phyloP scores from a whole-genome alignment of 2,113 vertebrate species.

The Hirundichthys speculiger region DNA sequence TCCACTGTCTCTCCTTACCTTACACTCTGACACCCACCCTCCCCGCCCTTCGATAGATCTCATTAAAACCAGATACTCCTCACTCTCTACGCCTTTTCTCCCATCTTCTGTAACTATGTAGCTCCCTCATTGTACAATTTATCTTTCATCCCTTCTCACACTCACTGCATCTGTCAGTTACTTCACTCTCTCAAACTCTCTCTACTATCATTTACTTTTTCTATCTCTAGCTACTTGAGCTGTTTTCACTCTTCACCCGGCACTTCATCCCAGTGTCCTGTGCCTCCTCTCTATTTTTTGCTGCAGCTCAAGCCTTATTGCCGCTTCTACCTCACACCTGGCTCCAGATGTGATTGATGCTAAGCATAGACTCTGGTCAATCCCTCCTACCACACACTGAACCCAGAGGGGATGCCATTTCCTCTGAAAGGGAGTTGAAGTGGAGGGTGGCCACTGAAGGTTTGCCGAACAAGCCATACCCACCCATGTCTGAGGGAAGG shows the following conservation, averaged over 20 bases:
- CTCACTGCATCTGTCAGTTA: conserved; percentile 64
- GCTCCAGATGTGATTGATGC: conserved; percentile 64
- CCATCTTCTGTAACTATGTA: conserved; percentile 32
- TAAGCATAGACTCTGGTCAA: conserved; percentile 65
- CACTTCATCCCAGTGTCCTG: conserved; percentile 45
- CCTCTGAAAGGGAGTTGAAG: conserved; percentile 59
- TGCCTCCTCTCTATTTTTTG: conserved; percentile 48
- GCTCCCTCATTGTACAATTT: conserved; percentile 48
- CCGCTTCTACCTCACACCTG: conserved; percentile 54
- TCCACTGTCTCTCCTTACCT: no score
- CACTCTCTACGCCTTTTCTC: conserved; percentile 21
- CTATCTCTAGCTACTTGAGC: conserved; percentile 54
- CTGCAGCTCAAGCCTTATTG: conserved; percentile 58
- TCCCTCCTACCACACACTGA: conserved; percentile 59
- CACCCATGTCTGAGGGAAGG: conserved; percentile 75
- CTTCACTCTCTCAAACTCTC: conserved; percentile 51
- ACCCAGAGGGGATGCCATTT: conserved; percentile 57
- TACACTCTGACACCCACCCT: no score
- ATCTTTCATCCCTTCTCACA: conserved; percentile 52
- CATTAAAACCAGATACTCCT: conserved; percentile 54
- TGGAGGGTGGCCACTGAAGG: conserved; percentile 37
- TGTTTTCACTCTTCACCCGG: conserved; percentile 55
- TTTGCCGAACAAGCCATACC: conserved; percentile 67
- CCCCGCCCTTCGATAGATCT: conserved; percentile 55
- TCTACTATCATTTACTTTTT: conserved; percentile 61